Conservation (phyloP, 2,888 invertebrate genomes). For the Euphydryas editha region DNA sequence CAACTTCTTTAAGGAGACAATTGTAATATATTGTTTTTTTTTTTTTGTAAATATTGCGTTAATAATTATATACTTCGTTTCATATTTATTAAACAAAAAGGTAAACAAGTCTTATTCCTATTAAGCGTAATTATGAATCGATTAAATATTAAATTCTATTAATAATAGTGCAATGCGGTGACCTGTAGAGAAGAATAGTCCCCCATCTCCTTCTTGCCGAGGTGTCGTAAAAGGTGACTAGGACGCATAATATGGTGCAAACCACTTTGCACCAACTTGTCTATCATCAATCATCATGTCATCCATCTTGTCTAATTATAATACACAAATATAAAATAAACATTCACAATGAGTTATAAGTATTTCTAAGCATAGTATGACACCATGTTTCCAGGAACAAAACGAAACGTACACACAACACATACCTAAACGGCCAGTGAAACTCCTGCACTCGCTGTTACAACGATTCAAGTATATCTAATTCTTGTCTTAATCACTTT, state of each 20-base stretch:
- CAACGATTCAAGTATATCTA: conserved; percentile 14
- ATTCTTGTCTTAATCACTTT: conserved; percentile 28
- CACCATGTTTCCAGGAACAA: conserved; percentile 19
- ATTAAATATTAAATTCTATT: too few relatives aligned
- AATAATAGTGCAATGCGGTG: too few relatives aligned
- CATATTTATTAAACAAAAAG: too few relatives aligned
- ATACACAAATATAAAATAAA: background rate
- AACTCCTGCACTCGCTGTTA: conserved; percentile 18
- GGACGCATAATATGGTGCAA: background rate
- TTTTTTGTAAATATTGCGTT: background rate
- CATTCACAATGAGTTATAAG: background rate
- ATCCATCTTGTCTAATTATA: background rate
- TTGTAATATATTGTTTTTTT: background rate
- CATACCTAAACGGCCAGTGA: conserved; percentile 10
- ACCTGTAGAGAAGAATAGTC: too few relatives aligned
- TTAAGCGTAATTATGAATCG: too few relatives aligned
- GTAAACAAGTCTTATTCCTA: too few relatives aligned
- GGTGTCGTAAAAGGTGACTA: too few relatives aligned
- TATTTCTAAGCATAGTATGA: conserved; percentile 4
- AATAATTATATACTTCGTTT: background rate
- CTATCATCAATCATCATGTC: too few relatives aligned
- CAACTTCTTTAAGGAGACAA: background rate
- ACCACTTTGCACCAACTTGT: too few relatives aligned
- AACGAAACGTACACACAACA: conserved; percentile 11
- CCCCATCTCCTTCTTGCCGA: too few relatives aligned